Percentiles rank a stretch among this genome's conserved stretches.
phyloP scores from a whole-genome alignment of 2,888 invertebrate species.

The Drosophila nigricruria region DNA sequence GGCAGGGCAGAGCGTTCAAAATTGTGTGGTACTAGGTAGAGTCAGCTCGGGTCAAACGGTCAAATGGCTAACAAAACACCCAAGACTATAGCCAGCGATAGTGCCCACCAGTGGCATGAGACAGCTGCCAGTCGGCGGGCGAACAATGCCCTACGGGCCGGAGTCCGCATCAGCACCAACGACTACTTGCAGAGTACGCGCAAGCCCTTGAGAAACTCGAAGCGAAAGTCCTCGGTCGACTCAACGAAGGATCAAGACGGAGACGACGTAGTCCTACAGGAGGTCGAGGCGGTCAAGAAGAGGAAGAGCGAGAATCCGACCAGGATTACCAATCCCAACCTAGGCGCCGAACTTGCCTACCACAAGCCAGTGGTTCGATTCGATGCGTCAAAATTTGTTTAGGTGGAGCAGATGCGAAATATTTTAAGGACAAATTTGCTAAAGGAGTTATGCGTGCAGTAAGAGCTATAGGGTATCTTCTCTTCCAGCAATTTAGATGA shows the following conservation, averaged over 20 bases:
- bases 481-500: neutral
- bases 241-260: neutral
- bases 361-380: constrained; percentile 35
- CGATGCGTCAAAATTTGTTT: accelerated
- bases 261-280: accelerated
- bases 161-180: neutral
- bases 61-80: neutral
- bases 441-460: too few species aligned
- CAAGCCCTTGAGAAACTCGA: neutral
- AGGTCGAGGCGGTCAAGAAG: neutral
- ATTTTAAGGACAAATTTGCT: too few species aligned
- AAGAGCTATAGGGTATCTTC: neutral
- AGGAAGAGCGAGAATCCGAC: constrained; percentile 9
- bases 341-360: neutral
- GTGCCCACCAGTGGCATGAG: constrained; percentile 2
- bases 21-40: neutral
- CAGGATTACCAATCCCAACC: constrained; percentile 3
- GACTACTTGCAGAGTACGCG: neutral
- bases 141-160: constrained; percentile 30
- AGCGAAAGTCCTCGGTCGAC: accelerated
- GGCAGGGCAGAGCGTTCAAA: neutral
- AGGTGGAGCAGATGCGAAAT: neutral
- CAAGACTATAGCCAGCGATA: neutral
- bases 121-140: constrained; percentile 3
- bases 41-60: neutral